These are phyloP conservation scores for Aegithalos caudatus DNA, from an alignment of 2,113 vertebrate species.

Conservation along the genomic window DNA sequence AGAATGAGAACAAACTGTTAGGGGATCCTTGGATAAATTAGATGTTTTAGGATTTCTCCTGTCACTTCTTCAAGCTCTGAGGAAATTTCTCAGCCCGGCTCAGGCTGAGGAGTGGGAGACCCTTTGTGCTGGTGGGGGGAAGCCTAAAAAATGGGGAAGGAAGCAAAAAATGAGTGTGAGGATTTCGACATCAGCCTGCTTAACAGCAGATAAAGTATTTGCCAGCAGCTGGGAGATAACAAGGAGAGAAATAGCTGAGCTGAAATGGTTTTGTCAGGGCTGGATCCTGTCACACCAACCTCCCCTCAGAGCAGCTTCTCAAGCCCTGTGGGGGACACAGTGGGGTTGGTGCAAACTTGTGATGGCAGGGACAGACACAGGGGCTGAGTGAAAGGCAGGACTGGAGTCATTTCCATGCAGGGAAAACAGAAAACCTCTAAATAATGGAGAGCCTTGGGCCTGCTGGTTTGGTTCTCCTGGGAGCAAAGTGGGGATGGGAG, in stretches of 20 bases:
- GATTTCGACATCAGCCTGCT: background rate
- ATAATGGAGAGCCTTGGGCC: background rate
- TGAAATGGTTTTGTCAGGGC: background rate
- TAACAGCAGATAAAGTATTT: background rate
- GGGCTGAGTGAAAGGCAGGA: background rate
- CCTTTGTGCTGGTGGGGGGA: background rate
- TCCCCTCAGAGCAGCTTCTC: background rate
- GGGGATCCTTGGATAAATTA: background rate
- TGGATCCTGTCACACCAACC: background rate
- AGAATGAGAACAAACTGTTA: background rate
- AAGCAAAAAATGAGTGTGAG: background rate
- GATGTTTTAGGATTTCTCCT: background rate
- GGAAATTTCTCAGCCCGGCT: background rate
- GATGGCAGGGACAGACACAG: background rate
- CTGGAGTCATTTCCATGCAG: background rate
- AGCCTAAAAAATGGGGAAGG: background rate
- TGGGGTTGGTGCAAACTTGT: background rate
- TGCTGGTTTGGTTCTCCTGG: background rate
- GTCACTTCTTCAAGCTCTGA: background rate
- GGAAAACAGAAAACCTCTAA: background rate
- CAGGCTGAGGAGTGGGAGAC: background rate
- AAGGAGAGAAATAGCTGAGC: background rate
- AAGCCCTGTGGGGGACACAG: background rate
- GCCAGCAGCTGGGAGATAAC: conserved; percentile 11
- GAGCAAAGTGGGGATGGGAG: background rate